These are phyloP conservation scores for Myxocyprinus asiaticus DNA, from an alignment of 2,113 vertebrate genomes.

Conservation along the genomic window DNA sequence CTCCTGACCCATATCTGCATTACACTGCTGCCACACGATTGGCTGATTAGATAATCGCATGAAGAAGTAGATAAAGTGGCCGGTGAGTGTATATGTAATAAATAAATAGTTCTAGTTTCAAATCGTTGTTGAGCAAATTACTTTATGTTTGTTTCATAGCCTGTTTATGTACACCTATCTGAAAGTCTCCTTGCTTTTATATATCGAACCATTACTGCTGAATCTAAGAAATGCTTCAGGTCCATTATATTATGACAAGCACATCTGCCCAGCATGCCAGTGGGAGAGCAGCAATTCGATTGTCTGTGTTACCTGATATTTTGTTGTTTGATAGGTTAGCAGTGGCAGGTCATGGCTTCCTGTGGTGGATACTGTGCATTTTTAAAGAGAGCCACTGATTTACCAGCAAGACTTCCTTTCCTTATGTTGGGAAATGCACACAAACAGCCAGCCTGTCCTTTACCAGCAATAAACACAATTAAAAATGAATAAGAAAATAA, in stretches of 20 bases:
- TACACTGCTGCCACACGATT: too few species aligned
- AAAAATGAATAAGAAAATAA: conserved; percentile 82
- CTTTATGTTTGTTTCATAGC: background rate
- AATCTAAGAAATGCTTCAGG: conserved; percentile 14
- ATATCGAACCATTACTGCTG: background rate
- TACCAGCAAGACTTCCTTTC: conserved; percentile 69
- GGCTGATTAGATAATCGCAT: too few species aligned
- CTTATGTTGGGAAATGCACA: conserved; percentile 66
- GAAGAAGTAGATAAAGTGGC: too few species aligned
- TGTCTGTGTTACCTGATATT: conserved; percentile 72
- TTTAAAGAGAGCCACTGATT: conserved; percentile 74
- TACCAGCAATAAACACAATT: conserved; percentile 78
- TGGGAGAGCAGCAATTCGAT: conserved; percentile 56
- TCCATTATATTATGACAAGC: conserved; percentile 22
- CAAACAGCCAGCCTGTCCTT: conserved; percentile 75
- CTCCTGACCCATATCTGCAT: too few species aligned
- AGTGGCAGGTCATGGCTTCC: conserved; percentile 67
- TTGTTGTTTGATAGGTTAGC: conserved; percentile 77
- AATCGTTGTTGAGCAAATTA: background rate
- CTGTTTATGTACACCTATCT: background rate
- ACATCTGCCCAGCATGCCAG: conserved; percentile 39
- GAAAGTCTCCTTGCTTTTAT: background rate
- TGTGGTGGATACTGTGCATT: conserved; percentile 66
- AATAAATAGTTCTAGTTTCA: too few species aligned
- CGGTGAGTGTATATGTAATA: too few species aligned